These are phyloP conservation scores for Empidonax traillii DNA, from an alignment of 2,113 vertebrate species.

Conservation along the genomic window DNA sequence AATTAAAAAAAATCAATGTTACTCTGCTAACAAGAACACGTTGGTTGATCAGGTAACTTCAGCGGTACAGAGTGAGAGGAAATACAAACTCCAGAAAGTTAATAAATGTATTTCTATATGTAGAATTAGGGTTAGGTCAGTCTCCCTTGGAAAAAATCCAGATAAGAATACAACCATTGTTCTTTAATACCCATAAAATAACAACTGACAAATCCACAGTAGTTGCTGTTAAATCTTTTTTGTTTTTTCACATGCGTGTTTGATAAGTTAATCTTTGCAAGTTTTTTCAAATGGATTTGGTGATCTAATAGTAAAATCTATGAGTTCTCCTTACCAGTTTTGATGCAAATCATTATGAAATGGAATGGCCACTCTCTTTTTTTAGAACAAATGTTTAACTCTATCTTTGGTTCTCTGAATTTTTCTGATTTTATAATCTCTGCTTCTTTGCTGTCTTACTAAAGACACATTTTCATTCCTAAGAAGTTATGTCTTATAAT, in stretches of 20 bases:
- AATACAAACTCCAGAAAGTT: neutral
- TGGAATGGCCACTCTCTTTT: accelerated
- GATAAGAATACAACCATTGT: neutral
- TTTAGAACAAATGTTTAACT: neutral
- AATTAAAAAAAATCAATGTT: neutral
- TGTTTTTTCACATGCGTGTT: accelerated
- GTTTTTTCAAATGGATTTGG: neutral
- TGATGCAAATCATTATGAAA: neutral
- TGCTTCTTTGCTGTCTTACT: neutral
- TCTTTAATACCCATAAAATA: neutral
- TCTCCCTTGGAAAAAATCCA: neutral
- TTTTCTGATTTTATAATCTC: neutral
- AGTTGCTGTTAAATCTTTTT: neutral
- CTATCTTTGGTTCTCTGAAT: neutral
- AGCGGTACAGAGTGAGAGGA: neutral
- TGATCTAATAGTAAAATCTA: neutral
- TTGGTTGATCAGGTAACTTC: neutral
- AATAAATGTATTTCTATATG: neutral
- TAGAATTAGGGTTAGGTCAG: neutral
- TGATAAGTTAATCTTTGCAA: neutral
- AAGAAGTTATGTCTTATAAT: neutral
- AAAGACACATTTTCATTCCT: neutral
- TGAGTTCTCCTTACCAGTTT: neutral
- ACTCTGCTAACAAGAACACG: neutral
- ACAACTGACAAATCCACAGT: neutral